phyloP scores from a whole-genome alignment of 37 sponge, comb jelly and placozoan species.

The Tethya wilhelma region DNA sequence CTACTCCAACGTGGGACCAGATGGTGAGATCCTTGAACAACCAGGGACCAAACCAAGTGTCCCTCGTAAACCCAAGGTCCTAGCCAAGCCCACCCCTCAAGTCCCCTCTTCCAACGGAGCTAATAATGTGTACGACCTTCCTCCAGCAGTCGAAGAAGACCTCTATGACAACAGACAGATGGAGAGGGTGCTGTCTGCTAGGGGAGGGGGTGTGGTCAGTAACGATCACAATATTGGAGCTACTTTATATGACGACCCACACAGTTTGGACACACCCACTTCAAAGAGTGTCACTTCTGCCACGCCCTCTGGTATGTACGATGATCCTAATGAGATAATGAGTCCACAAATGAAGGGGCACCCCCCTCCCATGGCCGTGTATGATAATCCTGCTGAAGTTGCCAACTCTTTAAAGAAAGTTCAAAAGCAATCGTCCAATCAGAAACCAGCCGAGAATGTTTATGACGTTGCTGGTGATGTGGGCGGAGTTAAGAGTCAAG shows the following conservation, averaged over 20 bases:
- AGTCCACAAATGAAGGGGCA: not conserved
- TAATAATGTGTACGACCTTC: no score
- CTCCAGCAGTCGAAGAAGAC: no score
- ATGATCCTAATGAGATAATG: conserved; percentile 38
- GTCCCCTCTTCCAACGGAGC: not conserved
- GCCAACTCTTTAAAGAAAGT: not conserved
- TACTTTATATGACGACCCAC: not conserved
- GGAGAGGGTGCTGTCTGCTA: no score
- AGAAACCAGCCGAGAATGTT: conserved; percentile 2
- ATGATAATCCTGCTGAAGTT: not conserved
- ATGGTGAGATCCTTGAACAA: not conserved
- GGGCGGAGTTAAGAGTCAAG: not conserved
- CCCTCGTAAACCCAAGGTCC: not conserved
- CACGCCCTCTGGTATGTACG: conserved; percentile 23
- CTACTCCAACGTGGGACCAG: conserved; percentile 23
- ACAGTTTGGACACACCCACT: not conserved
- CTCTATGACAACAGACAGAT: not conserved
- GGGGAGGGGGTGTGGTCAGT: no score
- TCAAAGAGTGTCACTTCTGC: not conserved
- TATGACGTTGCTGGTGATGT: not conserved
- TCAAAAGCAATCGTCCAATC: not conserved
- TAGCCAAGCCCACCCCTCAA: not conserved
- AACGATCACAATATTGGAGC: not conserved
- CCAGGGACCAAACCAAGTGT: not conserved
- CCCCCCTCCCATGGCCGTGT: not conserved